Conservation (phyloP, 2,888 invertebrate genomes). For the Zootermopsis nevadensis region DNA sequence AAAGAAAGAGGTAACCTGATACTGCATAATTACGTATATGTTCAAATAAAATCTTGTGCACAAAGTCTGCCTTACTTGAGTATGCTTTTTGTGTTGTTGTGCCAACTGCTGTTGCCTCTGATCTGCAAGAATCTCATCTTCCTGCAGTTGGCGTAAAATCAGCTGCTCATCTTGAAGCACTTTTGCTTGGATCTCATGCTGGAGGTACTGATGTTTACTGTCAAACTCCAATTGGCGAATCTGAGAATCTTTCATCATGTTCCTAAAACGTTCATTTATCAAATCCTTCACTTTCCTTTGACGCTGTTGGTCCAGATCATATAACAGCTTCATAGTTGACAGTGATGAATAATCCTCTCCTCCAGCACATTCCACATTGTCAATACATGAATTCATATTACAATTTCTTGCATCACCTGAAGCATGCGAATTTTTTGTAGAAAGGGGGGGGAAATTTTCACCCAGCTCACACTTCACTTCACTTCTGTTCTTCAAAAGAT, state of each 20-base stretch:
- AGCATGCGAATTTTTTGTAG: neutral
- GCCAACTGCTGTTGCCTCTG: constrained; percentile 42
- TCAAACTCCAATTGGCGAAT: neutral
- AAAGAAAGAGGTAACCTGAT: no score
- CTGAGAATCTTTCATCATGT: constrained; percentile 9
- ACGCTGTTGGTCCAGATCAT: neutral
- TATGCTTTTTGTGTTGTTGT: constrained; percentile 45
- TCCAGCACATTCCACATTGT: neutral
- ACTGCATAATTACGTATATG: no score
- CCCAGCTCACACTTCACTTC: neutral
- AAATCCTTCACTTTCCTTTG: constrained; percentile 2
- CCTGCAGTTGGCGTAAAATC: constrained; percentile 35
- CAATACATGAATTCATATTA: neutral
- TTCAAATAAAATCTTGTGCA: no score
- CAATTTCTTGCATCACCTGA: no score
- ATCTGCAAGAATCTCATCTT: constrained; percentile 44
- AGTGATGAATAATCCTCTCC: constrained; percentile 11
- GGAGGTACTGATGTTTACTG: constrained; percentile 6
- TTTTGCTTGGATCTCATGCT: constrained; percentile 11
- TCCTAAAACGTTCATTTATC: neutral
- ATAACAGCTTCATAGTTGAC: neutral
- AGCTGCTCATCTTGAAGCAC: constrained; percentile 25
- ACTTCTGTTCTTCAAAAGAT: neutral
- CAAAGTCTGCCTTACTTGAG: constrained; percentile 16
- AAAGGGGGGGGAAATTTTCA: no score